A percentile compares a stretch with the other conserved stretches of the same genome.
Conservation (phyloP, 2,797 vertebrate genomes). For the Chelonia mydas region DNA sequence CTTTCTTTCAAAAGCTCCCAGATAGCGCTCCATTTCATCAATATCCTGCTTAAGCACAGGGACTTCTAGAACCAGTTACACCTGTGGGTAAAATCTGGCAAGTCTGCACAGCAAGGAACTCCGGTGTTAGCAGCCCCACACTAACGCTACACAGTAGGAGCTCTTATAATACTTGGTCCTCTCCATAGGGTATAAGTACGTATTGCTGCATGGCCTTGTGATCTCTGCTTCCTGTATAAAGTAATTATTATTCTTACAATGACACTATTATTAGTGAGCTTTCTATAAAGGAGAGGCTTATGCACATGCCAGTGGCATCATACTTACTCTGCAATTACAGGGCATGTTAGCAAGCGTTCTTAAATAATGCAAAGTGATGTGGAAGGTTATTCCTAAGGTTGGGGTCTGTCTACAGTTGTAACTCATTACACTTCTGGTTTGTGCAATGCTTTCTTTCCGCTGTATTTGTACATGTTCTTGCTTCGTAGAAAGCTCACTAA, state of each 20-base stretch:
- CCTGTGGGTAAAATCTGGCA: constrained; percentile 59
- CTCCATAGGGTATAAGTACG: constrained; percentile 58
- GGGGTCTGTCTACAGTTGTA: constrained; percentile 55
- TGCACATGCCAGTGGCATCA: constrained; percentile 54
- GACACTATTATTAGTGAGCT: constrained; percentile 73
- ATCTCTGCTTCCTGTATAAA: constrained; percentile 74
- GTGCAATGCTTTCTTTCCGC: constrained; percentile 57
- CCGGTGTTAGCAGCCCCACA: constrained; percentile 57
- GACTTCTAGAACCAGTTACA: constrained; percentile 62
- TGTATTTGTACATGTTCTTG: constrained; percentile 48
- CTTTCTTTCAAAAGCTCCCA: constrained; percentile 70
- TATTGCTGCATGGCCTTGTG: constrained; percentile 79
- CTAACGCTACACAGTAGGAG: constrained; percentile 57
- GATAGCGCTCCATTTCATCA: constrained; percentile 70
- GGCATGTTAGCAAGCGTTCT: constrained; percentile 25
- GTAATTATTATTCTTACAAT: constrained; percentile 63
- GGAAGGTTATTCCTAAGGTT: constrained; percentile 42
- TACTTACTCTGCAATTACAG: constrained; percentile 58
- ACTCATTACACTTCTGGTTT: constrained; percentile 59
- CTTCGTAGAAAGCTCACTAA: constrained; percentile 71
- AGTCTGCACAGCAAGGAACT: constrained; percentile 54
- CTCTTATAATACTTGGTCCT: constrained; percentile 58
- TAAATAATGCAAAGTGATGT: constrained; percentile 32
- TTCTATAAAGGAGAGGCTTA: constrained; percentile 70
- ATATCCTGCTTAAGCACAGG: constrained; percentile 52